These are phyloP conservation scores for Phenacoccus solenopsis DNA, from an alignment of 1,140 invertebrate genomes.

Conservation along the genomic window DNA sequence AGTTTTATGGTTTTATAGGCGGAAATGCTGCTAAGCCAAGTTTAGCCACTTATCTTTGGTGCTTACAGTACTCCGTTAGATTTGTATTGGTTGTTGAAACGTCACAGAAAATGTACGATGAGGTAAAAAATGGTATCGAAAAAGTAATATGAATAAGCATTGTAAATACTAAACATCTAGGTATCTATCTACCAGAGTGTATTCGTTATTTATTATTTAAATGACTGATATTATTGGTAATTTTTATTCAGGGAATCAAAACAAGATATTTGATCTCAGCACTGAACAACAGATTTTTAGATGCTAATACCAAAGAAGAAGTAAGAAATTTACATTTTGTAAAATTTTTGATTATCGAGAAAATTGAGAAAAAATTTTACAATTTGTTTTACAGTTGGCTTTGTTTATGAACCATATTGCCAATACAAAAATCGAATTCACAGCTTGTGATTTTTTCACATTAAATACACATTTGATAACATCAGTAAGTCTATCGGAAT, in stretches of 20 bases:
- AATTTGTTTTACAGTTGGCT: conserved; percentile 19
- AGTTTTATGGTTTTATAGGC: conserved; percentile 15
- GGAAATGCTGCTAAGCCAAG: conserved; percentile 2
- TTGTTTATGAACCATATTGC: conserved; percentile 23
- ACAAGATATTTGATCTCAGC: conserved; percentile 14
- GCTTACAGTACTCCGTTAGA: conserved; percentile 11
- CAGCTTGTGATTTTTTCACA: conserved; percentile 21
- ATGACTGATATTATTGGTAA: too few species aligned
- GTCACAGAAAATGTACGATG: conserved; percentile 7
- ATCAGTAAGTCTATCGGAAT: conserved; percentile 20
- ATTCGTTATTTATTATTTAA: too few species aligned
- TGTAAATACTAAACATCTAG: too few species aligned
- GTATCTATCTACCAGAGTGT: too few species aligned
- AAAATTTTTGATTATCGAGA: neutral
- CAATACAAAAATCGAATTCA: conserved; percentile 22
- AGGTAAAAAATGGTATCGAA: too few species aligned
- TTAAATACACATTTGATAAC: conserved; percentile 23
- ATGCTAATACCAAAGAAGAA: conserved; percentile 22
- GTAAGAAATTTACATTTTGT: conserved; percentile 4
- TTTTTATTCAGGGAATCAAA: conserved; percentile 22
- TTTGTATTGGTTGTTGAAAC: neutral
- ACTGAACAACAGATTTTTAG: conserved; percentile 21
- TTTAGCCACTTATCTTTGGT: conserved; percentile 16
- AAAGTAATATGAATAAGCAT: too few species aligned
- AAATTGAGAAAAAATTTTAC: too few species aligned